Percentiles rank a stretch among this genome's conserved stretches.
phyloP scores from a whole-genome alignment of 2,113 vertebrate species.

The Gobiocypris rarus region DNA sequence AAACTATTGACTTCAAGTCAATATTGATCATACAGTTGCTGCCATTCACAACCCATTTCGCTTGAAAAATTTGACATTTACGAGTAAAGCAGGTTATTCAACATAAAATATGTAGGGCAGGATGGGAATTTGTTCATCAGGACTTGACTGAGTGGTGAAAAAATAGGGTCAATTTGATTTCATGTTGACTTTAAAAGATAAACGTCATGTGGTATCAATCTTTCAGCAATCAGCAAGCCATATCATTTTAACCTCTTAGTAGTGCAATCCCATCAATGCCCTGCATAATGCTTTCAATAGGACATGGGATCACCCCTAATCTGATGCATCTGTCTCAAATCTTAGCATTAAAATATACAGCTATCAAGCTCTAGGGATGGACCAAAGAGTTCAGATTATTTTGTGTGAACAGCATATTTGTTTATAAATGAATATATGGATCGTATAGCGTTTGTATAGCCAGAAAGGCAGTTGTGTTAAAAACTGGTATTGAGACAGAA shows the following conservation, averaged over 20 bases:
- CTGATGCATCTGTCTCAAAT: slow-evolving; percentile 43
- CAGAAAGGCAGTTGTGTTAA: not conserved
- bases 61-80: not conserved
- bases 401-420: not conserved
- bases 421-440: slow-evolving; percentile 1
- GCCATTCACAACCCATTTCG: not conserved
- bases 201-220: not conserved
- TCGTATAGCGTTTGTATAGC: not conserved
- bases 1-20: not conserved
- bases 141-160: not conserved
- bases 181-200: slow-evolving; percentile 19
- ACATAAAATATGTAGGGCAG: not conserved
- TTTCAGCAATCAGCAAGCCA: slow-evolving; percentile 9
- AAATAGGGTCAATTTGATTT: too few species aligned
- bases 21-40: not conserved
- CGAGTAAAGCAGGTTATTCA: not conserved
- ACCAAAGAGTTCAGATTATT: slow-evolving; percentile 12
- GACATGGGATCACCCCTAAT: slow-evolving; percentile 32
- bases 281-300: slow-evolving; percentile 27
- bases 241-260: slow-evolving; percentile 19
- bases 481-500: not conserved
- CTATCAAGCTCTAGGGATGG: slow-evolving; percentile 26
- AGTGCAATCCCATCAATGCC: slow-evolving; percentile 30
- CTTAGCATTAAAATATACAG: slow-evolving; percentile 36
- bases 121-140: not conserved